These are phyloP conservation scores for Heterocephalus glaber DNA, from an alignment of 2,113 vertebrate species.

Conservation along the genomic window DNA sequence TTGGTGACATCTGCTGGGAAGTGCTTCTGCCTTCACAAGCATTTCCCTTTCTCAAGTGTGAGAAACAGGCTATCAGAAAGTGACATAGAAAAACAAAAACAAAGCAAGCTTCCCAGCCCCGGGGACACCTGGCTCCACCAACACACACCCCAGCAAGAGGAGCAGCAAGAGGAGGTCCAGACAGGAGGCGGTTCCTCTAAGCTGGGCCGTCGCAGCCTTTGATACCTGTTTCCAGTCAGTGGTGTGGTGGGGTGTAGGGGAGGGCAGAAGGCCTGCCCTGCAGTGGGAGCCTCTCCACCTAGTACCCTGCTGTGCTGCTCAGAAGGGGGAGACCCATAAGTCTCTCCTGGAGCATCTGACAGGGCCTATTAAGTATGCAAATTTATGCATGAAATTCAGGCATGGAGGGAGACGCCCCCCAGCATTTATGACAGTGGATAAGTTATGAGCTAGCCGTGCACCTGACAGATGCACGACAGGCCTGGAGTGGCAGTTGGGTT, in stretches of 20 bases:
- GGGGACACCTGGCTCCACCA: accelerated
- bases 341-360: slow-evolving; percentile 56
- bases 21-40: accelerated
- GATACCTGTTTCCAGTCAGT: accelerated
- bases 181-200: background rate
- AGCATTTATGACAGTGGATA: slow-evolving; percentile 49
- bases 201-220: accelerated
- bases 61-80: too few species aligned
- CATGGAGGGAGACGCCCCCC: slow-evolving; percentile 9
- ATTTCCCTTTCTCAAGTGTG: background rate
- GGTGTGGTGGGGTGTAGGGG: accelerated
- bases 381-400: slow-evolving; percentile 76
- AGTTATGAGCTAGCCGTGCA: slow-evolving; percentile 59
- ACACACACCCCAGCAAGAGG: accelerated
- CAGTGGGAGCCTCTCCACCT: accelerated
- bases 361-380: slow-evolving; percentile 55
- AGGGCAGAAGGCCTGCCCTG: accelerated
- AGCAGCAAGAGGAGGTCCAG: too few species aligned
- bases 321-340: slow-evolving; percentile 48
- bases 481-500: slow-evolving; percentile 4
- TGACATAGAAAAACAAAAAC: accelerated
- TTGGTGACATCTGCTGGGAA: too few species aligned
- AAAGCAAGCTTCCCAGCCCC: background rate
- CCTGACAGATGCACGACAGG: slow-evolving; percentile 54
- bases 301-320: background rate